Evolutionary conservation across 2,888 invertebrate genomes (phyloP).

Genomic region (Drosophila neonasuta): DNA sequence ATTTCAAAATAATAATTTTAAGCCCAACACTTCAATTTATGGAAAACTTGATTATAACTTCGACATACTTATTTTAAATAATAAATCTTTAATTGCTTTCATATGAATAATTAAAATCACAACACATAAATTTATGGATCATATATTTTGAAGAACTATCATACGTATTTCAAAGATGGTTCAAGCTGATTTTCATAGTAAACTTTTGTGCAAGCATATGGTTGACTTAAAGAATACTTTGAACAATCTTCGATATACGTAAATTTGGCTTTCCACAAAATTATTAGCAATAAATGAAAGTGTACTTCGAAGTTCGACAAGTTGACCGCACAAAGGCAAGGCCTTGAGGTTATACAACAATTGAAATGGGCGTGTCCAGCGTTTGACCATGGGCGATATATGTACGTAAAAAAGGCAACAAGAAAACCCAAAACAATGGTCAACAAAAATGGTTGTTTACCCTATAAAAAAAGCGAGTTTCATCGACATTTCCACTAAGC

Average conservation of each 20-base stretch:
- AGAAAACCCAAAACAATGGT: conserved; percentile 7
- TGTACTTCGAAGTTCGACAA: conserved; percentile 22
- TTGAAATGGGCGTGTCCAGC: conserved; percentile 45
- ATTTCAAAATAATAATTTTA: neutral
- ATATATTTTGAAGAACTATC: too few species aligned
- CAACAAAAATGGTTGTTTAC: conserved; percentile 15
- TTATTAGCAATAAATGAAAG: conserved; percentile 3
- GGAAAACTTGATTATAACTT: neutral
- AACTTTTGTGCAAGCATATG: neutral
- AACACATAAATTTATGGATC: too few species aligned
- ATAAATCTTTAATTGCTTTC: too few species aligned
- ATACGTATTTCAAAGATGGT: too few species aligned
- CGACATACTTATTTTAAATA: too few species aligned
- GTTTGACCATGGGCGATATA: conserved; percentile 36
- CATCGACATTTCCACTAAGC: neutral
- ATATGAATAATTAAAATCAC: too few species aligned
- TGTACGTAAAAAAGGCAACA: conserved; percentile 6
- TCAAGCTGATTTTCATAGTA: neutral
- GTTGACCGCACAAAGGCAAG: neutral
- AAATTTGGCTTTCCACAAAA: neutral
- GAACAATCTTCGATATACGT: too few species aligned
- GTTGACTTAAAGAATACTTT: too few species aligned
- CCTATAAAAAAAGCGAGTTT: neutral
- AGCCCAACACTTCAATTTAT: neutral
- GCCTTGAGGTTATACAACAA: conserved; percentile 17